These are phyloP conservation scores for Pachyuromys duprasi DNA, from an alignment of 2,797 vertebrate species.

Conservation along the genomic window DNA sequence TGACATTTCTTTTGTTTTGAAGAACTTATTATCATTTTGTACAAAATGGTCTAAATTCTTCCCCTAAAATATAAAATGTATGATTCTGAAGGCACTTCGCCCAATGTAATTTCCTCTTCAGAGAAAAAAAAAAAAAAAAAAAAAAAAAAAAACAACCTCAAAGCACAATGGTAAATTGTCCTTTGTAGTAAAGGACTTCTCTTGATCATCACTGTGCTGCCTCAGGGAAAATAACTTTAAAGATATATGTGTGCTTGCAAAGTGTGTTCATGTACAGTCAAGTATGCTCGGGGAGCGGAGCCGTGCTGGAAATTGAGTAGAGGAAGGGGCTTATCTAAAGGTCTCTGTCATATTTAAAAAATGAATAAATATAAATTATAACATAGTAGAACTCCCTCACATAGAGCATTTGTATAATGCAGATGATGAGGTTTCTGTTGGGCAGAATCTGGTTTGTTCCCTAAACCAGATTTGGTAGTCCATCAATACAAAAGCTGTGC, in stretches of 20 bases:
- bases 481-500: neutral
- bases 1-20: conserved; percentile 77
- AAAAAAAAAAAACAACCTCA: neutral
- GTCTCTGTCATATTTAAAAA: neutral
- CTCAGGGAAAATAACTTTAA: conserved; percentile 69
- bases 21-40: conserved; percentile 57
- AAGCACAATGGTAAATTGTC: conserved; percentile 70
- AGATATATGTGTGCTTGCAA: conserved; percentile 62
- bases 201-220: conserved; percentile 66
- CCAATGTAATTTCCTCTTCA: conserved; percentile 79
- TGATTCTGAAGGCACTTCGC: conserved; percentile 77
- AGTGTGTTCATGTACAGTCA: conserved; percentile 68
- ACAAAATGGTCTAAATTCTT: conserved; percentile 77
- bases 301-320: conserved; percentile 54
- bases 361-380: neutral
- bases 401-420: neutral
- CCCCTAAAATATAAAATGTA: conserved; percentile 76
- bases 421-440: neutral
- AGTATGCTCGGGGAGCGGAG: conserved; percentile 66
- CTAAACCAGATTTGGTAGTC: neutral
- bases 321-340: neutral
- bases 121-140: conserved; percentile 51
- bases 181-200: conserved; percentile 73
- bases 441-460: neutral
- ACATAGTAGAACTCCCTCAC: neutral